Conservation (phyloP, 2,797 vertebrate genomes). For the Coracias cyanogaster region DNA sequence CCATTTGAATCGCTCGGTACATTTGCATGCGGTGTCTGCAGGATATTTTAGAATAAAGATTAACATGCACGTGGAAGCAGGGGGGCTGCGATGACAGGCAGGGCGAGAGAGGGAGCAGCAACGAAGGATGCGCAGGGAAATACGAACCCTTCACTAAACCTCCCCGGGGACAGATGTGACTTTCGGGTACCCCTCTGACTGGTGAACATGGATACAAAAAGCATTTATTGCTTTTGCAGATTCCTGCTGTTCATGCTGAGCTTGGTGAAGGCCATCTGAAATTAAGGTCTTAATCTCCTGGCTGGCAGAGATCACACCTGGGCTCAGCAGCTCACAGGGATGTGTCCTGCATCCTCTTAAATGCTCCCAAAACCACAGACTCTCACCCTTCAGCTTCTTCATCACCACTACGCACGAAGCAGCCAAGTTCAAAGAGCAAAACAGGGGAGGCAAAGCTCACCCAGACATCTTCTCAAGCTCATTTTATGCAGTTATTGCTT, state of each 20-base stretch:
- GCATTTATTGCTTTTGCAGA: not conserved
- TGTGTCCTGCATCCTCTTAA: not conserved
- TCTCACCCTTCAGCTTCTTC: not conserved
- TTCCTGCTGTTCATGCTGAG: not conserved
- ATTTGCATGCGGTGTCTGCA: constrained; percentile 33
- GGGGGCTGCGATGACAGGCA: not conserved
- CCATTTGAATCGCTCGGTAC: constrained; percentile 36
- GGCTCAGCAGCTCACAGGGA: not conserved
- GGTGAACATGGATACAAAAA: rapidly evolving
- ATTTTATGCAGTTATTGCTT: not conserved
- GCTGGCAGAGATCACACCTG: not conserved
- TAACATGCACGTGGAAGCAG: constrained; percentile 34
- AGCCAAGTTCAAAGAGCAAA: not conserved
- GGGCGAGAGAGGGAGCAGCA: rapidly evolving
- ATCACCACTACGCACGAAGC: not conserved
- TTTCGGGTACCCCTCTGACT: not conserved
- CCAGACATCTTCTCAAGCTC: not conserved
- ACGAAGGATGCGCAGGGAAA: not conserved
- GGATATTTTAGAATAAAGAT: constrained; percentile 61
- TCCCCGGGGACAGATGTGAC: not conserved
- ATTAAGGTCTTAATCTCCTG: not conserved
- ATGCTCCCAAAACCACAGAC: rapidly evolving
- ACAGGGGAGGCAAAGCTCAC: rapidly evolving
- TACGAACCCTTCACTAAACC: not conserved
- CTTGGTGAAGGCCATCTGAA: not conserved